Evolutionary conservation across 2,888 invertebrate genomes (phyloP).

Genomic region (Sympetrum striolatum): DNA sequence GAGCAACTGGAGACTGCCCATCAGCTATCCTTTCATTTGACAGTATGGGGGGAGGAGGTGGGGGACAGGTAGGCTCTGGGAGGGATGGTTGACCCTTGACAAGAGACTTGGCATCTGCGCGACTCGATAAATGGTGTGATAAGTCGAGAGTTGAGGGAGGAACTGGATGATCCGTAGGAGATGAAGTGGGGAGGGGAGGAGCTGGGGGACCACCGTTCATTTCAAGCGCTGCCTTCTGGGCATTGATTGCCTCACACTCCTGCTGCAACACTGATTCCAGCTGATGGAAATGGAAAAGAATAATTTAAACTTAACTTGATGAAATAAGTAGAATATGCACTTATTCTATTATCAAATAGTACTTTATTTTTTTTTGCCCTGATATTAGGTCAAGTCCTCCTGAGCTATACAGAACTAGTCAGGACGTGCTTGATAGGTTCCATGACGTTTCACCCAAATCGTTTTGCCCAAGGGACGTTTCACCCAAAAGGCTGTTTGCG

Average conservation of each 20-base stretch:
- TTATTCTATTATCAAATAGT: neutral
- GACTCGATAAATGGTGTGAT: conserved; percentile 47
- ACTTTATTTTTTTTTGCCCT: too few relatives aligned
- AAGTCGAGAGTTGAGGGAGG: conserved; percentile 49
- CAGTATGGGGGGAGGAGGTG: conserved; percentile 68
- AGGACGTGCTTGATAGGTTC: too few relatives aligned
- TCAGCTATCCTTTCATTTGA: neutral
- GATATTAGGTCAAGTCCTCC: too few relatives aligned
- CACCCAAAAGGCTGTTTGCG: too few relatives aligned
- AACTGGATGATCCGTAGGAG: neutral
- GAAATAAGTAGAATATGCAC: neutral
- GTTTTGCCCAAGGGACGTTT: too few relatives aligned
- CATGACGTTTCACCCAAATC: too few relatives aligned
- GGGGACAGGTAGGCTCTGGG: conserved; percentile 79
- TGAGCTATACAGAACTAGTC: too few relatives aligned
- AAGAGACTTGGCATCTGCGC: conserved; percentile 47
- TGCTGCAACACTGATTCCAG: conserved; percentile 71
- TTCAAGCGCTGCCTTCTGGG: neutral
- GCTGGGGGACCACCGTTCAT: neutral
- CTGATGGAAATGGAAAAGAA: conserved; percentile 51
- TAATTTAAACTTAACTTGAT: neutral
- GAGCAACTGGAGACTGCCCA: conserved; percentile 51
- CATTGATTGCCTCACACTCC: conserved; percentile 60
- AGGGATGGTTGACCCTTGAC: conserved; percentile 68
- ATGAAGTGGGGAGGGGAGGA: neutral